phyloP scores from a whole-genome alignment of 2,888 invertebrate species.

The Andrena camellia region DNA sequence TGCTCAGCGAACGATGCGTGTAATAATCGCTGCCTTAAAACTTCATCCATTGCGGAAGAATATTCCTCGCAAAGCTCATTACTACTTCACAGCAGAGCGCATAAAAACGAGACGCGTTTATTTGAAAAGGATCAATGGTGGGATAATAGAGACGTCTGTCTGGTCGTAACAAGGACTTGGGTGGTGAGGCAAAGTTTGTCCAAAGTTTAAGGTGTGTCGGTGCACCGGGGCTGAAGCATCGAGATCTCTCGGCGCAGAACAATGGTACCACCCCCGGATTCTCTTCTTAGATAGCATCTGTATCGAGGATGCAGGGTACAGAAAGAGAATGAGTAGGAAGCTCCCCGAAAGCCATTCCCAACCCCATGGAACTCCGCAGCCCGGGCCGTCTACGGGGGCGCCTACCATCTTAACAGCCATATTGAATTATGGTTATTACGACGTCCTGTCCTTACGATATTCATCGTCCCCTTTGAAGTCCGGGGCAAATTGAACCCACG shows the following conservation, averaged over 20 bases:
- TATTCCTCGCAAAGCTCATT: neutral
- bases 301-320: slow-evolving; percentile 55
- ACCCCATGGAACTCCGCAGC: slow-evolving; percentile 60
- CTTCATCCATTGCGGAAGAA: too few species aligned
- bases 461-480: slow-evolving; percentile 74
- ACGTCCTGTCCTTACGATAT: slow-evolving; percentile 75
- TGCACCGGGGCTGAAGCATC: slow-evolving; percentile 65
- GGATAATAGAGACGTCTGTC: slow-evolving; percentile 18
- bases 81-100: neutral
- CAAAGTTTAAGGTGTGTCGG: slow-evolving; percentile 66
- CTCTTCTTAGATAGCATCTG: slow-evolving; percentile 77
- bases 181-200: slow-evolving; percentile 58
- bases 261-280: slow-evolving; percentile 66
- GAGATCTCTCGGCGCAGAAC: slow-evolving; percentile 69
- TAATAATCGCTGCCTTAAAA: too few species aligned
- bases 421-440: slow-evolving; percentile 82
- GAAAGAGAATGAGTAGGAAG: slow-evolving; percentile 59
- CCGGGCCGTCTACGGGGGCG: slow-evolving; percentile 63
- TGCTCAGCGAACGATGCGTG: too few species aligned
- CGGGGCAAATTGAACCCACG: slow-evolving; percentile 62
- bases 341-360: slow-evolving; percentile 65
- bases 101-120: neutral
- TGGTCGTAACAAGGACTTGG: slow-evolving; percentile 52
- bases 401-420: slow-evolving; percentile 80
- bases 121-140: slow-evolving; percentile 32